These are phyloP conservation scores for Microctonus brassicae DNA, from an alignment of 2,888 invertebrate species.

Conservation along the genomic window DNA sequence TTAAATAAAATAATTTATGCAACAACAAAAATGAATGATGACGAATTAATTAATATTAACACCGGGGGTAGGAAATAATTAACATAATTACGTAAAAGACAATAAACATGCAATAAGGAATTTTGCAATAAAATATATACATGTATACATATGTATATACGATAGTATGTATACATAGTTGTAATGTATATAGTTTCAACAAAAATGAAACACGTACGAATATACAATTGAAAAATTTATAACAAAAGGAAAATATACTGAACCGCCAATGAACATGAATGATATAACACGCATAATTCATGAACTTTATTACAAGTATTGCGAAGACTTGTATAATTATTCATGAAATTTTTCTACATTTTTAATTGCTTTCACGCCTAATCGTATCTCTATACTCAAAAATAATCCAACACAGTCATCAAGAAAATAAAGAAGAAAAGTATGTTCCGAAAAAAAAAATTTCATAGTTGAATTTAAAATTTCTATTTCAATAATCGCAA, in stretches of 20 bases:
- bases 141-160: background rate
- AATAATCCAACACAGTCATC: background rate
- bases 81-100: slow-evolving; percentile 27
- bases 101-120: slow-evolving; percentile 44
- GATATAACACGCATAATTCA: slow-evolving; percentile 41
- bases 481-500: too few species aligned
- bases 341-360: slow-evolving; percentile 13
- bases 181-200: slow-evolving; percentile 9
- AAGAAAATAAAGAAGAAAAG: background rate
- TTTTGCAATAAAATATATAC: slow-evolving; percentile 9
- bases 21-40: slow-evolving; percentile 8
- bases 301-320: slow-evolving; percentile 27
- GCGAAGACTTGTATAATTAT: slow-evolving; percentile 34
- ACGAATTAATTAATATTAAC: slow-evolving; percentile 17
- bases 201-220: slow-evolving; percentile 21
- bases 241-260: slow-evolving; percentile 36
- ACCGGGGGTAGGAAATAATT: slow-evolving; percentile 22
- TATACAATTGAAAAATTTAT: slow-evolving; percentile 25
- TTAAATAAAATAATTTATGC: background rate
- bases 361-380: background rate
- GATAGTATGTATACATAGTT: slow-evolving; percentile 3
- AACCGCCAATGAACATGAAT: slow-evolving; percentile 5
- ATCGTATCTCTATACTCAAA: too few species aligned
- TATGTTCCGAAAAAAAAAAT: background rate
- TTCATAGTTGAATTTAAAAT: background rate